Conservation (phyloP, 2,888 invertebrate genomes). For the Chymomyza fuscimana region DNA sequence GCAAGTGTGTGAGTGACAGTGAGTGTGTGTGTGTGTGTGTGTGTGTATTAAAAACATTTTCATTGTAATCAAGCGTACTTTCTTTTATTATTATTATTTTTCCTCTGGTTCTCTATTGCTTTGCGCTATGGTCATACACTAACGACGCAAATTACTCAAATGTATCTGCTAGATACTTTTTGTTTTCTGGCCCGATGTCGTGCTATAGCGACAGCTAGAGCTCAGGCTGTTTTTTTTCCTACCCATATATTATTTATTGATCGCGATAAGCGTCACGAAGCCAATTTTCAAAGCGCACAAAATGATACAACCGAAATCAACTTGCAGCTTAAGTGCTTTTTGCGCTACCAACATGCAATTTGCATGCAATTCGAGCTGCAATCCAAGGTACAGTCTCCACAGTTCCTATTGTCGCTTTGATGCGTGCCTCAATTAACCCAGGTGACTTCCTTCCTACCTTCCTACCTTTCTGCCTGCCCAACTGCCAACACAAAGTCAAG, state of each 20-base stretch:
- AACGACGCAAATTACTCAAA: slow-evolving; percentile 76
- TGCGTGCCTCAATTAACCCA: slow-evolving; percentile 62
- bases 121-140: slow-evolving; percentile 40
- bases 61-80: slow-evolving; percentile 74
- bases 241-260: slow-evolving; percentile 79
- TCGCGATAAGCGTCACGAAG: slow-evolving; percentile 79
- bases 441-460: not conserved
- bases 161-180: slow-evolving; percentile 73
- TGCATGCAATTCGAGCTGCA: slow-evolving; percentile 23
- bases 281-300: slow-evolving; percentile 66
- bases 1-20: slow-evolving; percentile 15
- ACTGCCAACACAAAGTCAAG: not conserved
- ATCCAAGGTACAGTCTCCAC: slow-evolving; percentile 2
- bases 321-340: slow-evolving; percentile 43
- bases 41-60: slow-evolving; percentile 68
- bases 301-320: slow-evolving; percentile 55
- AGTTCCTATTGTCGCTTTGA: slow-evolving; percentile 47
- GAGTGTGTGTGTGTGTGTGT: slow-evolving; percentile 18
- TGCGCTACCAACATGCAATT: slow-evolving; percentile 29
- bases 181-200: slow-evolving; percentile 46
- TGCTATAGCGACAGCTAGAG: not conserved
- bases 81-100: slow-evolving; percentile 73
- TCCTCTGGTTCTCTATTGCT: slow-evolving; percentile 35
- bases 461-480: not conserved
- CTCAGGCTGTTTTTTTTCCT: not conserved